Base-by-base conservation (phyloP, 2,888 invertebrate genomes). In the Hymenopus coronatus region DNA sequence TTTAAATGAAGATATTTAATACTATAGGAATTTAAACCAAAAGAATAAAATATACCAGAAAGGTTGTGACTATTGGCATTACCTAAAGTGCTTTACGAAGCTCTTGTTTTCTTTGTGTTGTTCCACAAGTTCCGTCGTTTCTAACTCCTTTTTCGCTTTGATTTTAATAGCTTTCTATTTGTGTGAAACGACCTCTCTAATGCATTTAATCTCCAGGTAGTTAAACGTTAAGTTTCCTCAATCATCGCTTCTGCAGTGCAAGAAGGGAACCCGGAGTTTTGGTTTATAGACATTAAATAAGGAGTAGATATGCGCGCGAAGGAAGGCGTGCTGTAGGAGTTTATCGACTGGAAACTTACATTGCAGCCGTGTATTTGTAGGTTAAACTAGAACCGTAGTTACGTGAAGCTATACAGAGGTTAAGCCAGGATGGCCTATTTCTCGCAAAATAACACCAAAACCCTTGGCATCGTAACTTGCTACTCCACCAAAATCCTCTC, bases 341-440 rank as follows among this genome's bases (percentile, higher is more conserved):
- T 88, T 88, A 88, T 88, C 88, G 88, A 88, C 84, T 88, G 88
- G 88, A 88, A 88, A 88, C 88, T 84, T 54, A 81, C 81, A 84
- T 81, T 88, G 88, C 81, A 85, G 46, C 85, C n/a, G 85, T 46
- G 46, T 46, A 85, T 28, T 54, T 85, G 27, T 27, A 85, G 85
- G 85, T 46, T 12, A 28, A 85, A 88, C 88, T 84, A 81, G 88
- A 12, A 83, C 54, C 28, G 84, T 28, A 81, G 15, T 20, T 20
- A n/a, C 54, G n/a, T 82, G 81, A 54, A 84, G 88, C 85, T 81
- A 85, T 81, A 70, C 54, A 84, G 85, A 28, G 85, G 88, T 88
- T 88, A 88, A 88, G 70, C 84, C 88, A 27, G 28, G 54, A 84
- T 54, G 54, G 33, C 27, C 83, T 82, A 83, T n/a, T 82, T n/a